Evolutionary conservation across 2,113 vertebrate genomes (phyloP), one percentile per base, ranked within the genome.

Genomic region (Eurystomus gularis): DNA sequence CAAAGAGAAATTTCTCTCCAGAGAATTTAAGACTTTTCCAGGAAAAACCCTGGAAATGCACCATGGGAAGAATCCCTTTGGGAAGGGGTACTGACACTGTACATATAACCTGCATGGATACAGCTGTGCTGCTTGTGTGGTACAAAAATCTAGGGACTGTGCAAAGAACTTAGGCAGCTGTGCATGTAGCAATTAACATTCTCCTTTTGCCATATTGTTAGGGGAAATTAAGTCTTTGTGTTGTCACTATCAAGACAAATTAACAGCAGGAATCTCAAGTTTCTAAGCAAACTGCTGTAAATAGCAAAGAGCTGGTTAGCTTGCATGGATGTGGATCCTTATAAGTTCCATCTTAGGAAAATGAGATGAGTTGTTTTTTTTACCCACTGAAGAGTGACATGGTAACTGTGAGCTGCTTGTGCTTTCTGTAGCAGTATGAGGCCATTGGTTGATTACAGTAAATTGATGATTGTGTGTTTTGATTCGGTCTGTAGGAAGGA

Each of bases 201-300:
- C 39, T 58, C 25, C 5, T 17, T 26, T 20, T 48, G 48, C 55
- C 42, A 2, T 20, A 0, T 0, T 29, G n/a, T 13, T 21, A 55
- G 44, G n/a, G 58, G 33, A 24, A 55, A 24, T 3, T 2, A 65
- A 2, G 23, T 48, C 17, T 65, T 15, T 70, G 17, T 4, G 10
- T 18, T 20, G 33, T 0, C 7, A 7, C 6, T 24, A 5, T 6
- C 6, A 2, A 18, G 29, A 2, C 5, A 2, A 11, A 10, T 37
- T 26, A 8, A 21, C 4, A 31, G 2, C 16, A 9, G 24, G 33
- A 20, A 11, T 9, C 10, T 9, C 2, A 1, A 1, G 3, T 20
- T 35, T 60, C 52, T 13, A 13, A 51, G 77, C 11, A 11, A 15
- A 4, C 10, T 29, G 26, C 33, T 44, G 24, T 2, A 5, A 35